These are phyloP conservation scores for Nansenia antarctica DNA, from an alignment of 2,113 vertebrate genomes.

Conservation along the genomic window DNA sequence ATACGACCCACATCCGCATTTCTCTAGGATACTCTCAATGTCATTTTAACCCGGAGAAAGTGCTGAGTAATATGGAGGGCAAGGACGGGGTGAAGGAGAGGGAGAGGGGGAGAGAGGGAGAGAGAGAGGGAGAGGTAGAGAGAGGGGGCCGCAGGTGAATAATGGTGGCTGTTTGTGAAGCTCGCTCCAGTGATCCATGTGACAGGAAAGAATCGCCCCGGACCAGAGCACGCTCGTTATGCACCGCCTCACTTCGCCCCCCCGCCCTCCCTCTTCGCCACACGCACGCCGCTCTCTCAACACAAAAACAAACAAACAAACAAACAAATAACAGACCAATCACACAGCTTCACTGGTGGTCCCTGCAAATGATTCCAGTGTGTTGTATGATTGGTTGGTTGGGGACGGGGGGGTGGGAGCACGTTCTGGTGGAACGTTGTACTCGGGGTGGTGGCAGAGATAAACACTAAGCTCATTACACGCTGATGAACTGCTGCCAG, in stretches of 20 bases:
- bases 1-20: background rate
- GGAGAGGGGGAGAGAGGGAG: background rate
- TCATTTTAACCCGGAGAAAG: background rate
- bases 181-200: slow-evolving; percentile 10
- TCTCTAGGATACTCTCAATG: background rate
- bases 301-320: slow-evolving; percentile 25
- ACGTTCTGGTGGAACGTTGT: background rate
- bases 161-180: too few relatives aligned
- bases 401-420: background rate
- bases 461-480: slow-evolving; percentile 7
- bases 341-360: background rate
- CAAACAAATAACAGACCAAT: slow-evolving; percentile 14
- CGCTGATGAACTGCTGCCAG: background rate
- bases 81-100: slow-evolving; percentile 2
- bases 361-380: background rate
- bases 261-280: background rate
- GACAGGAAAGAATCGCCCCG: slow-evolving; percentile 12
- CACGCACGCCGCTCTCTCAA: background rate
- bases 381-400: background rate
- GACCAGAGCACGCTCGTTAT: slow-evolving; percentile 1
- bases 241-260: background rate
- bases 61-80: background rate
- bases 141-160: too few relatives aligned
- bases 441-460: background rate
- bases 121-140: background rate